Evolutionary conservation across 2,797 vertebrate genomes (phyloP).

Genomic region (Neosilurus mollespiculum): DNA sequence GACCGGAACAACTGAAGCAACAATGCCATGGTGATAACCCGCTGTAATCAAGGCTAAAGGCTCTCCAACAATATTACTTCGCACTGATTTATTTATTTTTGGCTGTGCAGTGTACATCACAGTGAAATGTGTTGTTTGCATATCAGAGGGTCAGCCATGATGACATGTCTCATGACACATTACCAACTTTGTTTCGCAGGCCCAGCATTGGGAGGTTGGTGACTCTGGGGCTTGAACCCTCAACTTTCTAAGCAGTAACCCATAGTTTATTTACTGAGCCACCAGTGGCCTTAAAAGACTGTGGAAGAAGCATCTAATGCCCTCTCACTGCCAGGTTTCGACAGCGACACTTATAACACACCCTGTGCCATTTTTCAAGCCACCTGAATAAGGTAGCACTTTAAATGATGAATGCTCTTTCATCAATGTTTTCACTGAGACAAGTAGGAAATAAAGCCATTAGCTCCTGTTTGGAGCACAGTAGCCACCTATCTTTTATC

Average conservation of each 20-base stretch:
- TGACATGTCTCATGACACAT: no score
- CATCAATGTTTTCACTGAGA: conserved; percentile 41
- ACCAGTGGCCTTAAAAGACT: neutral
- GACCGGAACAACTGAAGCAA: no score
- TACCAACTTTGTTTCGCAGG: no score
- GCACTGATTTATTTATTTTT: no score
- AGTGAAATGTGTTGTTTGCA: no score
- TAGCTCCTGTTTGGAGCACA: conserved; percentile 39
- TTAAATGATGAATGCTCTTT: conserved; percentile 40
- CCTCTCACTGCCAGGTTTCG: conserved; percentile 2
- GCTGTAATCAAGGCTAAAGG: no score
- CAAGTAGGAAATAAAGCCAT: conserved; percentile 40
- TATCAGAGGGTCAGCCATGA: no score
- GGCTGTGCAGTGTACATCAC: no score
- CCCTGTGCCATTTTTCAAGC: neutral
- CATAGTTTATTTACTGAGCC: neutral
- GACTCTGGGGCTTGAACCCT: neutral
- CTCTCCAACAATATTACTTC: no score
- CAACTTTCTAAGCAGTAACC: neutral
- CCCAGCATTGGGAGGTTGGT: neutral
- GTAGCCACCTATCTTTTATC: conserved; percentile 41
- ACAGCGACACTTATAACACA: neutral
- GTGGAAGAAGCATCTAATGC: neutral
- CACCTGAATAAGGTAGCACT: neutral
- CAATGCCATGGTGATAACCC: no score